A percentile compares a stretch with the other conserved stretches of the same genome.
Evolutionary conservation across 2,888 invertebrate species (phyloP).

Genomic region (Himalopsyche kuldschensis): DNA sequence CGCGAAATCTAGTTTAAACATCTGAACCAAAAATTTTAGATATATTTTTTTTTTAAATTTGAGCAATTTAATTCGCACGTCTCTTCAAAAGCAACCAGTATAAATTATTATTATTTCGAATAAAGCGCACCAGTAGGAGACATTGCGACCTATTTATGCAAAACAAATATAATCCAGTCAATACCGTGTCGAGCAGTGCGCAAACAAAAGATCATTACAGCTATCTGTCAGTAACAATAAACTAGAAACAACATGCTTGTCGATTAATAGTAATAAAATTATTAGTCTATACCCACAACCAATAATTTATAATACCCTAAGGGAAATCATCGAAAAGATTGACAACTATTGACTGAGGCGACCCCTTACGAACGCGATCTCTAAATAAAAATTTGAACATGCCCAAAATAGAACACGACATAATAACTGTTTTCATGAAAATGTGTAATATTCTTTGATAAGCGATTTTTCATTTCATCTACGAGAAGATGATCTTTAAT

Average conservation of each 20-base stretch:
- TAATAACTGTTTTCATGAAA: too few species aligned
- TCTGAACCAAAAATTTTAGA: not conserved
- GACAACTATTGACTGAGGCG: too few species aligned
- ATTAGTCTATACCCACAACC: not conserved
- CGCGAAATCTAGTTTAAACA: not conserved
- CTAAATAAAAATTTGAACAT: too few species aligned
- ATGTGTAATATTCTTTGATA: too few species aligned
- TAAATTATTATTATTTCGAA: not conserved
- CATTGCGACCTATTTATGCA: not conserved
- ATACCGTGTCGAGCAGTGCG: not conserved
- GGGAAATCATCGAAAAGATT: too few species aligned
- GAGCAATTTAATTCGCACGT: not conserved
- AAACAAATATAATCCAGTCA: not conserved
- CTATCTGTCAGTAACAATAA: not conserved
- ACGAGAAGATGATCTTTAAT: too few species aligned
- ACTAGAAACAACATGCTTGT: not conserved
- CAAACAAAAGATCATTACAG: not conserved
- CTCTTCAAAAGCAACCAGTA: not conserved
- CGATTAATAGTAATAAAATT: not conserved
- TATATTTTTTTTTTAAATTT: not conserved
- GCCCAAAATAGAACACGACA: too few species aligned
- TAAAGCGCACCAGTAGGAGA: not conserved
- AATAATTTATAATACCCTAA: not conserved
- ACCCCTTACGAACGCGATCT: too few species aligned
- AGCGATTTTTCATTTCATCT: too few species aligned